Evolutionary conservation across 1,140 invertebrate genomes (phyloP).

Genomic region (Asobara japonica): DNA sequence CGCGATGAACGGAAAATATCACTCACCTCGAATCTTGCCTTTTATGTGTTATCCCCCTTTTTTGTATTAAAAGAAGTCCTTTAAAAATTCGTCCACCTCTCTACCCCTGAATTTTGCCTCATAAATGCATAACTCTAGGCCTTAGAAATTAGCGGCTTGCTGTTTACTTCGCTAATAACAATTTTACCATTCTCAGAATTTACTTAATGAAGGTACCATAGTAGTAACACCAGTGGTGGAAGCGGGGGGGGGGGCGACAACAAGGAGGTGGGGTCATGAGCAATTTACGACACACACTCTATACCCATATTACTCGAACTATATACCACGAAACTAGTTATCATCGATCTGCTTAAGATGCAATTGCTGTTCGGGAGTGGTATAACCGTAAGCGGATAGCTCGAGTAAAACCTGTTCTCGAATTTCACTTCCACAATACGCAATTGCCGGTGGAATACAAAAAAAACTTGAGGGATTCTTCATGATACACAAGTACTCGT

Average conservation of each 20-base stretch:
- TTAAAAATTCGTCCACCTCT: too few relatives aligned
- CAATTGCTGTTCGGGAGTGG: neutral
- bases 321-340: conserved; percentile 15
- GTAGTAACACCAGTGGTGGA: too few relatives aligned
- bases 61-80: neutral
- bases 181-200: neutral
- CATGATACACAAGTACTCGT: neutral
- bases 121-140: neutral
- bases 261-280: neutral
- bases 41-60: neutral
- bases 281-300: neutral
- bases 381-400: neutral
- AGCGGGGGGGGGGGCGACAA: neutral
- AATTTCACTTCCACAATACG: conserved; percentile 29
- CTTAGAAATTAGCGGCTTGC: neutral
- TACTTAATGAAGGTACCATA: neutral
- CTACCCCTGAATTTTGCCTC: neutral
- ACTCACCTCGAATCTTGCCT: neutral
- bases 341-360: conserved; percentile 24
- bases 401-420: conserved; percentile 26
- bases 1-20: neutral
- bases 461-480: neutral
- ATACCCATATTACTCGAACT: neutral
- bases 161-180: neutral
- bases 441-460: conserved; percentile 8